Evolutionary conservation across 30 jellyfish, hydroid and myxozoan genomes (phyloP).

Genomic region (Chrysaora quinquecirrha): DNA sequence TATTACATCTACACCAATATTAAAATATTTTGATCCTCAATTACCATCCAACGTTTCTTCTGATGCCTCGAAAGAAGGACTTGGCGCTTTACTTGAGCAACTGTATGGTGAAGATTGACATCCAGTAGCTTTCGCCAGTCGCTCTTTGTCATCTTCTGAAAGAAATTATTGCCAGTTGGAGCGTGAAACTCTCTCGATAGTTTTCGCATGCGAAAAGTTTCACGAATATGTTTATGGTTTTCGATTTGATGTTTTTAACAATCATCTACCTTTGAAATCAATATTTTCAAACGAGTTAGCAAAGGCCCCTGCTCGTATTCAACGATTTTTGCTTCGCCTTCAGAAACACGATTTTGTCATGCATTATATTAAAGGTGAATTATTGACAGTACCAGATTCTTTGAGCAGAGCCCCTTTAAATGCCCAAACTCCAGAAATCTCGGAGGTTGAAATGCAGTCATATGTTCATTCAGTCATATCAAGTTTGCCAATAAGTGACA

Average conservation of each 20-base stretch:
- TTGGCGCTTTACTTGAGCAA: constrained; percentile 80
- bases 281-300: constrained; percentile 24
- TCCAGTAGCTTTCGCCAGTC: constrained; percentile 81
- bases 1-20: constrained; percentile 48
- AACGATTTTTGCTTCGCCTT: constrained; percentile 35
- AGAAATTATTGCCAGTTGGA: constrained; percentile 40
- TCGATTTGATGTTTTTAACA: constrained; percentile 20
- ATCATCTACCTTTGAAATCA: constrained; percentile 51
- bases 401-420: constrained; percentile 56
- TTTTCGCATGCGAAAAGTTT: constrained; percentile 60
- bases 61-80: constrained; percentile 74
- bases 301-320: constrained; percentile 57
- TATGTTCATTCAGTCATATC: constrained; percentile 21
- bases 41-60: constrained; percentile 53
- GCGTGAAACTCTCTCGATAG: constrained; percentile 49
- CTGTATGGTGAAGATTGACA: constrained; percentile 41
- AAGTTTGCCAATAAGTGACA: constrained; percentile 41
- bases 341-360: constrained; percentile 50
- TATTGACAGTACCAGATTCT: constrained; percentile 44
- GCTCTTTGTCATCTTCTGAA: constrained; percentile 71
- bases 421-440: constrained; percentile 42
- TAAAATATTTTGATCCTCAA: constrained; percentile 54
- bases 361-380: constrained; percentile 49
- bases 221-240: constrained; percentile 56
- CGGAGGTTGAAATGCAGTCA: constrained; percentile 28